These are phyloP conservation scores for Gymnogyps californianus DNA, from an alignment of 2,113 vertebrate genomes.

Conservation along the genomic window DNA sequence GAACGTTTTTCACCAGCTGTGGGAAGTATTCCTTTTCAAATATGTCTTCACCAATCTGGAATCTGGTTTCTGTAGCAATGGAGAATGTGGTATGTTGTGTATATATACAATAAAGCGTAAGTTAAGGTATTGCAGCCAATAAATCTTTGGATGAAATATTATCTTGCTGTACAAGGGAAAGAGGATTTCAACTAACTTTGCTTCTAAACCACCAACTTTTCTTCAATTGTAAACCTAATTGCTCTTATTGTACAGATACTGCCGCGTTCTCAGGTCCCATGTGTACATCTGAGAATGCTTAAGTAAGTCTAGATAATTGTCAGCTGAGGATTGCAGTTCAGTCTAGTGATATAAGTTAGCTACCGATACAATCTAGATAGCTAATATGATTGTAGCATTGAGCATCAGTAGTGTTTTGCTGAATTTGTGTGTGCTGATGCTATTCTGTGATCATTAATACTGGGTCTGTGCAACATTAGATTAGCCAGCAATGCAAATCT, in stretches of 20 bases:
- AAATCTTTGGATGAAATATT: neutral
- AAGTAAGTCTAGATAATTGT: neutral
- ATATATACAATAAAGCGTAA: neutral
- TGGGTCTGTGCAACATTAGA: neutral
- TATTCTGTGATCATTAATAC: neutral
- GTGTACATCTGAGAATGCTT: neutral
- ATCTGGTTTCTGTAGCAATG: neutral
- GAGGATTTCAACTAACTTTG: neutral
- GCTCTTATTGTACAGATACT: neutral
- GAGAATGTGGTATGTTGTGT: neutral
- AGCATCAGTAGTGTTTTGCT: neutral
- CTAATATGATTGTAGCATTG: accelerated
- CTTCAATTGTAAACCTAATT: neutral
- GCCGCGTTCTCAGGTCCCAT: neutral
- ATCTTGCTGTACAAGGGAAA: too few relatives aligned
- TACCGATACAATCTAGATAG: accelerated
- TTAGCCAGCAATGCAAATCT: neutral
- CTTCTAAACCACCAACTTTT: neutral
- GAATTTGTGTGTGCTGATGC: neutral
- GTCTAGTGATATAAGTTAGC: too few relatives aligned
- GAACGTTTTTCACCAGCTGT: neutral
- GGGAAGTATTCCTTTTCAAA: neutral
- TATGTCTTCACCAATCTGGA: accelerated
- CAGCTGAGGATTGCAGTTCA: accelerated
- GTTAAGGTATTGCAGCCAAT: neutral